Conservation (phyloP, 2,888 invertebrate genomes). For the Gnatocerus cornutus region DNA sequence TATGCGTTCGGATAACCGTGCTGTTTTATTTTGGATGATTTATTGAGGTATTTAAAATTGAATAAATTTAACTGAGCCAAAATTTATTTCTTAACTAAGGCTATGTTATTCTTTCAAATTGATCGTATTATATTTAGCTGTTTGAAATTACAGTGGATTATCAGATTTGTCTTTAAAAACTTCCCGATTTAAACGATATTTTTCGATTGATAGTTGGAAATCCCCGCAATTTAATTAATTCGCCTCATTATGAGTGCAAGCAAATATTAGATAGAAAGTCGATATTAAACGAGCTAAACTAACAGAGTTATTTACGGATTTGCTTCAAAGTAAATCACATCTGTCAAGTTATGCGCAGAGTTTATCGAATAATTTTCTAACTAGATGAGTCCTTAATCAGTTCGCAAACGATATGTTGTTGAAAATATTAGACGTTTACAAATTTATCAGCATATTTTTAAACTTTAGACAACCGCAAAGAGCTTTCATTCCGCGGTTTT, state of each 20-base stretch:
- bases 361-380: conserved; percentile 40
- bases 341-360: conserved; percentile 34
- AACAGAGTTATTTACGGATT: conserved; percentile 46
- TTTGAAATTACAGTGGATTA: conserved; percentile 17
- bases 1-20: conserved; percentile 9
- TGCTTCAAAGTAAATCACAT: conserved; percentile 46
- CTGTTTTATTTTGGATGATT: conserved; percentile 26
- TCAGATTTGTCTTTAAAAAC: conserved; percentile 29
- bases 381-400: conserved; percentile 34
- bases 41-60: conserved; percentile 16
- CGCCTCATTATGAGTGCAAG: conserved; percentile 15
- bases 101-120: conserved; percentile 6
- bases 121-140: conserved; percentile 31
- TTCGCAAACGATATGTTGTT: conserved; percentile 30
- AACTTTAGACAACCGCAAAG: conserved; percentile 10
- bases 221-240: conserved; percentile 13
- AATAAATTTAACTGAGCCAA: conserved; percentile 20
- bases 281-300: conserved; percentile 21
- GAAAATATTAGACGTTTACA: conserved; percentile 5
- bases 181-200: neutral
- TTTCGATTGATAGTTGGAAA: neutral
- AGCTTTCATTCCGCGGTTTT: conserved; percentile 8
- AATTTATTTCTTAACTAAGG: conserved; percentile 25
- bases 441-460: conserved; percentile 1
- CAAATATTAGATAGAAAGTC: conserved; percentile 25